These are phyloP conservation scores for Spondyliosoma cantharus DNA, from an alignment of 2,797 vertebrate genomes.

Conservation along the genomic window DNA sequence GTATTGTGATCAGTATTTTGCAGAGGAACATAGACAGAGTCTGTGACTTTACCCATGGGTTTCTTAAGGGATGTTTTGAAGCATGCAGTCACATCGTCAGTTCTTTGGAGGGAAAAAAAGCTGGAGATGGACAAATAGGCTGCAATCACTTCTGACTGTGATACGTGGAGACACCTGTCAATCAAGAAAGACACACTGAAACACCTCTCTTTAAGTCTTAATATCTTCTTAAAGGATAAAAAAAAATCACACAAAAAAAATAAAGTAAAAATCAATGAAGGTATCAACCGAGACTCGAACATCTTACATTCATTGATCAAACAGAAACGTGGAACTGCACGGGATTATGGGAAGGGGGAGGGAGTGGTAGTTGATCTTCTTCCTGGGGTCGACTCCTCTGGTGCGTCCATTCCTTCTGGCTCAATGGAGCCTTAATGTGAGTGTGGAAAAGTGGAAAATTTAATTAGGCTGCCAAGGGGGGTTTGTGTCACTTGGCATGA, in stretches of 20 bases:
- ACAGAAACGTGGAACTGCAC: slow-evolving; percentile 18
- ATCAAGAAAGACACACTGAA: slow-evolving; percentile 9
- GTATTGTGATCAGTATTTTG: no score
- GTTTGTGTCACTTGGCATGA: slow-evolving; percentile 84
- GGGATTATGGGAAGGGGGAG: not conserved
- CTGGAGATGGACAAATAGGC: not conserved
- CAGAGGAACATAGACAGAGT: not conserved
- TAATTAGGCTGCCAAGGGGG: slow-evolving; percentile 88
- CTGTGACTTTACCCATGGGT: not conserved
- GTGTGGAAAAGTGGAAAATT: slow-evolving; percentile 88
- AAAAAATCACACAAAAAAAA: not conserved
- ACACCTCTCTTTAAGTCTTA: not conserved
- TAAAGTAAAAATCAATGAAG: not conserved
- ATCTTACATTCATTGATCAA: slow-evolving; percentile 12
- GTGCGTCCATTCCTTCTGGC: slow-evolving; percentile 80
- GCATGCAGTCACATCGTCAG: slow-evolving; percentile 4
- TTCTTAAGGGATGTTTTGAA: slow-evolving; percentile 13
- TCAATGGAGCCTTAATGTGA: slow-evolving; percentile 83
- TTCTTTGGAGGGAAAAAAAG: not conserved
- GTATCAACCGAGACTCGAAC: not conserved
- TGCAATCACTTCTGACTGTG: slow-evolving; percentile 8
- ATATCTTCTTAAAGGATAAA: not conserved
- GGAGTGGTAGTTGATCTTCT: slow-evolving; percentile 55
- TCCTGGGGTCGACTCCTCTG: slow-evolving; percentile 78
- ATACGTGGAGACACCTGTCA: slow-evolving; percentile 42